phyloP scores from a whole-genome alignment of 2,113 vertebrate genomes.

The Thryonomys swinderianus region DNA sequence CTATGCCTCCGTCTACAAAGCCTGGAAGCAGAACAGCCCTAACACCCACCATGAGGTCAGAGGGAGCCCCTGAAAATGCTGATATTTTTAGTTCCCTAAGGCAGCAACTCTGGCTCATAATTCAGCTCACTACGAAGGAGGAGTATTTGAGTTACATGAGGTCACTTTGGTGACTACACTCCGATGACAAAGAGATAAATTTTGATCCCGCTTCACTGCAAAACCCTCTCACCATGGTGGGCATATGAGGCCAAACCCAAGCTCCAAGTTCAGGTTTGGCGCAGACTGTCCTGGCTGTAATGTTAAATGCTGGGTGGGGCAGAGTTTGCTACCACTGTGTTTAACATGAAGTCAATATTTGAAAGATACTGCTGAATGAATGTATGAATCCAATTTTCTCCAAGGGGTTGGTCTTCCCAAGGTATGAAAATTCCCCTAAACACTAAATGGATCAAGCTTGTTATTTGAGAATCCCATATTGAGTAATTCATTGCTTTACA shows the following conservation, averaged over 20 bases:
- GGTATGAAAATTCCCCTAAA: neutral
- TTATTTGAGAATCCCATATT: constrained; percentile 3
- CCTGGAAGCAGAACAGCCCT: neutral
- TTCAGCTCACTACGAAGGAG: neutral
- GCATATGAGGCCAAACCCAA: neutral
- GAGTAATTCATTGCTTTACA: neutral
- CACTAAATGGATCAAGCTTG: neutral
- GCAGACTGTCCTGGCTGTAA: neutral
- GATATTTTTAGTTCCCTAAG: neutral
- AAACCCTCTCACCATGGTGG: neutral
- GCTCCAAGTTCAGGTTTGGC: neutral
- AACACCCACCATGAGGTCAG: neutral
- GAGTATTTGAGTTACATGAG: neutral
- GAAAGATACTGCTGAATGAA: constrained; percentile 41
- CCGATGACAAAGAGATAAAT: neutral
- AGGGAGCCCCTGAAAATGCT: neutral
- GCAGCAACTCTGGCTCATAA: neutral
- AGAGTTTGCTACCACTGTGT: neutral
- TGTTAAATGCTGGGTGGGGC: neutral
- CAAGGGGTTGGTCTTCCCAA: neutral
- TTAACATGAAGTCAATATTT: neutral
- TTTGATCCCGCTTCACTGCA: neutral
- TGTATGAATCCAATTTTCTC: constrained; percentile 33
- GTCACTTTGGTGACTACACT: neutral
- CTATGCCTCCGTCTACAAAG: neutral